These are phyloP conservation scores for Adelognathus sp. DNA, from an alignment of 2,888 invertebrate genomes.

Conservation along the genomic window DNA sequence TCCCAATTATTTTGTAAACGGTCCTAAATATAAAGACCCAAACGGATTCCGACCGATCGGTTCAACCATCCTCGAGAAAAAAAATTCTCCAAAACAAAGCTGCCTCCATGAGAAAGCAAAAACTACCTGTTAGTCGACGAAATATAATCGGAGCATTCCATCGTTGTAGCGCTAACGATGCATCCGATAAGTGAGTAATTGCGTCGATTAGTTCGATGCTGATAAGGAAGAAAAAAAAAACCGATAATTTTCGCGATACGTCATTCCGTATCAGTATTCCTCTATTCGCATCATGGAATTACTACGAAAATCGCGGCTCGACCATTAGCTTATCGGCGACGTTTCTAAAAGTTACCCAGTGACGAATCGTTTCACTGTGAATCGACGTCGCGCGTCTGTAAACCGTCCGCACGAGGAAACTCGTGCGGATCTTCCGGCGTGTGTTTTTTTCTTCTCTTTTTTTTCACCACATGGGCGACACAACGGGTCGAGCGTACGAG, in stretches of 20 bases:
- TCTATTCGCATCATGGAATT: background rate
- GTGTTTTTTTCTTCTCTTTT: background rate
- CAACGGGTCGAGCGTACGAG: background rate
- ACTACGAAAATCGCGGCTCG: background rate
- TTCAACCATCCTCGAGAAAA: too few relatives aligned
- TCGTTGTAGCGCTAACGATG: background rate
- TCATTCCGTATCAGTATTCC: background rate
- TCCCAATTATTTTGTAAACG: too few relatives aligned
- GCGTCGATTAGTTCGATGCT: background rate
- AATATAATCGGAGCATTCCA: background rate
- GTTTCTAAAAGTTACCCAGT: background rate
- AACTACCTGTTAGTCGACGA: background rate
- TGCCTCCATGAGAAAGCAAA: too few relatives aligned
- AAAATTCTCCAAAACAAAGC: too few relatives aligned
- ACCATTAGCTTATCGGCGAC: background rate
- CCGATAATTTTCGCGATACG: background rate
- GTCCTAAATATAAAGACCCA: too few relatives aligned
- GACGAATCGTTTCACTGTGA: constrained; percentile 4
- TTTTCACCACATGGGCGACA: constrained; percentile 4
- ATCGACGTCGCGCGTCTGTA: background rate
- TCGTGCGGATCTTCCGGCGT: background rate
- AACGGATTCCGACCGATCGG: too few relatives aligned
- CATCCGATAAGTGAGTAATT: background rate
- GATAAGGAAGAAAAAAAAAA: background rate
- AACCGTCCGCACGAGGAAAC: background rate